Evolutionary conservation across 1,140 invertebrate genomes (phyloP).

Genomic region (Thrips palmi): DNA sequence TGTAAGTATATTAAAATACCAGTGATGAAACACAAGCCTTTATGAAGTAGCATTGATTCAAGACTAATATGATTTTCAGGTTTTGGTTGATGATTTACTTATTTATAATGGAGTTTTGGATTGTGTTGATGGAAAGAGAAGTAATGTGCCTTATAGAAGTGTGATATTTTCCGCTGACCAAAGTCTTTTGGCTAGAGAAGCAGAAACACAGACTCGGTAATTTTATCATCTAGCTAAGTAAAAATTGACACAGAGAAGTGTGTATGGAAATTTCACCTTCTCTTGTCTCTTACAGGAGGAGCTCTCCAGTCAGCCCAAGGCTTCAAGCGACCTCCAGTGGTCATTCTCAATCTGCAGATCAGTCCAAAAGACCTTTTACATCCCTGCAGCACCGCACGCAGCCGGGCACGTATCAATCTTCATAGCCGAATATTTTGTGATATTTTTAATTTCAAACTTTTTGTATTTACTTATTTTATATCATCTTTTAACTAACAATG

Average conservation of each 20-base stretch:
- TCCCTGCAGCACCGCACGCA: no score
- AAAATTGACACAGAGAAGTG: neutral
- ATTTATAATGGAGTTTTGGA: constrained; percentile 51
- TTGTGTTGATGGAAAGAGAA: constrained; percentile 20
- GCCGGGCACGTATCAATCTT: no score
- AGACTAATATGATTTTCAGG: constrained; percentile 24
- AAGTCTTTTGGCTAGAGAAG: constrained; percentile 5
- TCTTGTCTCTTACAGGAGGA: constrained; percentile 11
- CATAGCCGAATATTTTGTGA: no score
- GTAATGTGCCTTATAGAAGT: constrained; percentile 24
- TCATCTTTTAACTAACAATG: no score
- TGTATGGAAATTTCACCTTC: constrained; percentile 13
- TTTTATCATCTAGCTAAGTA: no score
- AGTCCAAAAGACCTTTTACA: constrained; percentile 17
- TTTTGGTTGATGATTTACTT: constrained; percentile 55
- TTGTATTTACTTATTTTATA: no score
- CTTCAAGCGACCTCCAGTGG: constrained; percentile 1
- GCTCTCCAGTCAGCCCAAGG: constrained; percentile 1
- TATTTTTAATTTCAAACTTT: no score
- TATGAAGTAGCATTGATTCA: constrained; percentile 6
- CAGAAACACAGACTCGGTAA: neutral
- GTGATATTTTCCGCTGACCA: constrained; percentile 27
- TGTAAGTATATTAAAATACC: constrained; percentile 28
- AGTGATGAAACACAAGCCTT: neutral
- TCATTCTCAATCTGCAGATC: constrained; percentile 13